Evolutionary conservation across 2,888 invertebrate species (phyloP), one percentile per base, ranked within the genome.

Genomic region (Gisinianus flammeolus): DNA sequence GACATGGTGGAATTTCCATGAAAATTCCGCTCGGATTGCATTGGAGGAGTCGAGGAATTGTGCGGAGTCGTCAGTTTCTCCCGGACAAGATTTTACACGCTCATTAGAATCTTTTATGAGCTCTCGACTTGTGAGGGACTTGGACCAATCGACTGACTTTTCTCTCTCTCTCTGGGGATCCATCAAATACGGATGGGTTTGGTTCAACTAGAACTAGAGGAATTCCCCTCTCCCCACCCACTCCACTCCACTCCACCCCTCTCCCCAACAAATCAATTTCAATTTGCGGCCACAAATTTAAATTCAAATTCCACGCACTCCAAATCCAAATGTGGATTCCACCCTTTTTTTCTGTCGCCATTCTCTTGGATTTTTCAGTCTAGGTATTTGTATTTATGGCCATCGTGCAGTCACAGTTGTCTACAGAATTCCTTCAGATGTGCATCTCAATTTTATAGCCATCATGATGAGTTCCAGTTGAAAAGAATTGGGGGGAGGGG

Each of bases 91-190:
- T 74, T 74, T 74, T 74, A 74, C 74, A 74, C 74, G 52, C 74
- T 74, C 66, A 74, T 74, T 74, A 74, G 74, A 74, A 74, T 54
- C 66, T 74, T 66, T 74, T 74, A 74, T 54, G 66, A 66, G 74
- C 66, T 64, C 66, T 74, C 64, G 16, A 26, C 52, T 8, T 31
- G 72, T 19, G 3, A 54, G 54, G 54, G 28, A 31, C 44, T 33
- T 3, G 10, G 26, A 64, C 69, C n/a, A n/a, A n/a, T n/a, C n/a
- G n/a, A n/a, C n/a, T n/a, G 33, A 44, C 26, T 31, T 22, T 69
- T 44, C 44, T 12, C 28, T 24, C 16, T 22, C 52, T 44, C 44
- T 12, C 28, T 24, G 6, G 35, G 22, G 44, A 69, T 69, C 69
- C 69, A 44, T 69, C 35, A 69, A 44, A 44, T n/a, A n/a, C 44